A percentile compares a stretch with the other conserved stretches of the same genome.
Evolutionary conservation across 2,113 vertebrate genomes (phyloP).

Genomic region (Cebus imitator): DNA sequence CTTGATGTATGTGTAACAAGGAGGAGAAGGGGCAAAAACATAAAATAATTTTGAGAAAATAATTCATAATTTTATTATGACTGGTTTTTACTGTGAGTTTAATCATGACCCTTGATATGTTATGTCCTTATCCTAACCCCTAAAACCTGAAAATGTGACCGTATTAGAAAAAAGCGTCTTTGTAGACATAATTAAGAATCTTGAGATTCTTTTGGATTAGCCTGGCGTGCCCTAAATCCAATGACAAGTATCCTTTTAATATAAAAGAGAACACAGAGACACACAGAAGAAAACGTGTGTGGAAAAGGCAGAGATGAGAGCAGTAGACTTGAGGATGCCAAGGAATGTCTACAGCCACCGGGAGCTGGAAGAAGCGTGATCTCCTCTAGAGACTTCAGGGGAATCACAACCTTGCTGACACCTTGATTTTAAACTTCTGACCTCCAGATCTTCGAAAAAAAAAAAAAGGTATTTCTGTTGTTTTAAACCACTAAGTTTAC

Average conservation of each 20-base stretch:
- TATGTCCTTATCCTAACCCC: not conserved
- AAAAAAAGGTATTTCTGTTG: not conserved
- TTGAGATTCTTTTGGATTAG: not conserved
- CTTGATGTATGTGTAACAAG: not conserved
- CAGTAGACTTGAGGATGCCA: not conserved
- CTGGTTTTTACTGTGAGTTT: not conserved
- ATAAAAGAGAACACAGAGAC: not conserved
- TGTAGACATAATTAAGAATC: not conserved
- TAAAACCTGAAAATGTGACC: not conserved
- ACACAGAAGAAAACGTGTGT: not conserved
- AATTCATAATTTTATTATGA: not conserved
- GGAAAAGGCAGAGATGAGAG: not conserved
- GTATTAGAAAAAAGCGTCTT: not conserved
- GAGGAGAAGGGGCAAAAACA: not conserved
- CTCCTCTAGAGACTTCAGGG: not conserved
- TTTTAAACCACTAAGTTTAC: not conserved
- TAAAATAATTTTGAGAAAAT: not conserved
- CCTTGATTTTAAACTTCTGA: not conserved
- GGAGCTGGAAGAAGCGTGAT: too few species aligned
- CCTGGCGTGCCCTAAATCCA: not conserved
- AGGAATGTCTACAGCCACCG: too few species aligned
- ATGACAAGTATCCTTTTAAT: not conserved
- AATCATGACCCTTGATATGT: not conserved
- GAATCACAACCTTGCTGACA: not conserved
- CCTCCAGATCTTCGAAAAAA: not conserved